Evolutionary conservation across 2,113 vertebrate genomes (phyloP).

Genomic region (Piprites chloris): DNA sequence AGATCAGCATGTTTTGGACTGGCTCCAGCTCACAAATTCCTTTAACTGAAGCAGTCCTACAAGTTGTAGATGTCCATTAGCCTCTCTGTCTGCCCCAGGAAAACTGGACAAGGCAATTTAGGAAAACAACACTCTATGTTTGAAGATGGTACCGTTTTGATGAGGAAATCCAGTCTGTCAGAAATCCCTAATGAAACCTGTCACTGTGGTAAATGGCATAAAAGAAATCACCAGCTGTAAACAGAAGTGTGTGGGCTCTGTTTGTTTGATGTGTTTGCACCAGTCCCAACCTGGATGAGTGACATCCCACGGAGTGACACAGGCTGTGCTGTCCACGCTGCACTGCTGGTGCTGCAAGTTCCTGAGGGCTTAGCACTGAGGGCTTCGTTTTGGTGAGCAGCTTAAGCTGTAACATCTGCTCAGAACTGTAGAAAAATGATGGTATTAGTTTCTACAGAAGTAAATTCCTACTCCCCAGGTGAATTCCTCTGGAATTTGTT

Average conservation of each 20-base stretch:
- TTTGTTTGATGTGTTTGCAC: neutral
- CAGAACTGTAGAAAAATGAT: neutral
- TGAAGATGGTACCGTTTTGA: neutral
- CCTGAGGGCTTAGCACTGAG: constrained; percentile 17
- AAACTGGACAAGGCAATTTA: neutral
- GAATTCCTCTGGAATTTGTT: constrained; percentile 26
- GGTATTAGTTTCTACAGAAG: neutral
- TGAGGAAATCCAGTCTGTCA: neutral
- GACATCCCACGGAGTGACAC: constrained; percentile 4
- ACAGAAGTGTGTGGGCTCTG: neutral
- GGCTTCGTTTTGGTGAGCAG: neutral
- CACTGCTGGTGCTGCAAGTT: neutral
- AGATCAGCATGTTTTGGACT: neutral
- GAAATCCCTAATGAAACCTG: neutral
- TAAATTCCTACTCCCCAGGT: constrained; percentile 6
- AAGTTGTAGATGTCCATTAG: neutral
- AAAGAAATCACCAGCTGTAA: neutral
- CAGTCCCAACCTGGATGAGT: neutral
- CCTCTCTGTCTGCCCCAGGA: neutral
- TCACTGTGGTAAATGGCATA: neutral
- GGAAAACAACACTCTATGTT: neutral
- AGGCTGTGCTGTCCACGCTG: neutral
- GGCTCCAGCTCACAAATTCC: neutral
- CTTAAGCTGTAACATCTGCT: constrained; percentile 44
- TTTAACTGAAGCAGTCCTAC: neutral